These are phyloP conservation scores for Asbolus verrucosus DNA, from an alignment of 1,140 invertebrate genomes.

Conservation along the genomic window DNA sequence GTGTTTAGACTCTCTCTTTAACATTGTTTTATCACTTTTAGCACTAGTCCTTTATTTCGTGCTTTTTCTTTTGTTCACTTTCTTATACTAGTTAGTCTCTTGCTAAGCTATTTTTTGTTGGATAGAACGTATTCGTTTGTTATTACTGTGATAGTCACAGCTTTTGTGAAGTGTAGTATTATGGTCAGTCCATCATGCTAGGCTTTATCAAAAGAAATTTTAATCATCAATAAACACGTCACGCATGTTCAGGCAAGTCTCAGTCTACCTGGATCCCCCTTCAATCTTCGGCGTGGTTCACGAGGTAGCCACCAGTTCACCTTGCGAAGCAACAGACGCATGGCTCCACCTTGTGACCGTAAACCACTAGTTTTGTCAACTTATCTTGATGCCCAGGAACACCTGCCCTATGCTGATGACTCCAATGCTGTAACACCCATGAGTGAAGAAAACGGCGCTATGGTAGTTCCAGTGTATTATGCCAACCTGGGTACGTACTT, in stretches of 20 bases:
- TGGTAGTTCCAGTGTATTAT: slow-evolving; percentile 91
- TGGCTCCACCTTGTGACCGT: slow-evolving; percentile 80
- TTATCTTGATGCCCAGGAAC: slow-evolving; percentile 95
- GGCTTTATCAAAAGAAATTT: slow-evolving; percentile 25
- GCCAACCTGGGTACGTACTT: slow-evolving; percentile 75
- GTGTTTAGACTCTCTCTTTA: slow-evolving; percentile 61
- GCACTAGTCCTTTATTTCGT: slow-evolving; percentile 10
- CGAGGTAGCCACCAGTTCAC: slow-evolving; percentile 93
- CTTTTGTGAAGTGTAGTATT: slow-evolving; percentile 5
- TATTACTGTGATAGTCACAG: background rate
- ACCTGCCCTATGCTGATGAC: slow-evolving; percentile 97
- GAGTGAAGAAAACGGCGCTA: slow-evolving; percentile 96
- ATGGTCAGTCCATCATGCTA: background rate
- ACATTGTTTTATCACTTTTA: slow-evolving; percentile 19
- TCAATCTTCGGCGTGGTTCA: slow-evolving; percentile 89
- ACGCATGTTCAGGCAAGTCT: slow-evolving; percentile 84
- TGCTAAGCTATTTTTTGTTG: background rate
- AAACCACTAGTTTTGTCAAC: slow-evolving; percentile 95
- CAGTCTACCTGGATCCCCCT: slow-evolving; percentile 96
- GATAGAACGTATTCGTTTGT: too few species aligned
- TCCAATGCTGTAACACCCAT: slow-evolving; percentile 98
- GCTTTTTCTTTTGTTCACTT: slow-evolving; percentile 21
- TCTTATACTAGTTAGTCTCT: slow-evolving; percentile 3
- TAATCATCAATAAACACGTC: slow-evolving; percentile 47
- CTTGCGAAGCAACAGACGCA: slow-evolving; percentile 81